Evolutionary conservation across 2,113 vertebrate genomes (phyloP).

Genomic region (Malurus cyaneus): DNA sequence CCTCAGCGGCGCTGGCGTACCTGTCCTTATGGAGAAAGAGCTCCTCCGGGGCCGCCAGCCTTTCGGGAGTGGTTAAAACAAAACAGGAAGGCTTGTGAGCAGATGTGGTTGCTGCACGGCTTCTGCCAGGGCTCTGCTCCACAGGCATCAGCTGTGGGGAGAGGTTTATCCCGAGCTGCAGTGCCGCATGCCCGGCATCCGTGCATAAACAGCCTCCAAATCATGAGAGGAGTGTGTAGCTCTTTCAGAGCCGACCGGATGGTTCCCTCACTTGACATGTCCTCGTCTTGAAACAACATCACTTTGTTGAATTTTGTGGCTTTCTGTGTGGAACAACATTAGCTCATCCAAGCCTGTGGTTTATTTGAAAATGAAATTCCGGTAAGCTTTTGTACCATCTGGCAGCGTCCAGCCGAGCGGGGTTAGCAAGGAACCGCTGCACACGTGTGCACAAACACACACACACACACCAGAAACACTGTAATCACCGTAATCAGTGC

Average conservation of each 20-base stretch:
- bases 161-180: background rate
- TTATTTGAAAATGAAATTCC: conserved; percentile 82
- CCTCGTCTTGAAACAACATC: conserved; percentile 70
- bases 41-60: rapidly evolving
- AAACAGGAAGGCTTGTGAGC: background rate
- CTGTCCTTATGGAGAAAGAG: background rate
- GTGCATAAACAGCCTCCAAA: conserved; percentile 12
- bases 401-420: conserved; percentile 39
- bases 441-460: conserved; percentile 54
- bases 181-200: background rate
- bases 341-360: conserved; percentile 81
- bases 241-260: conserved; percentile 54
- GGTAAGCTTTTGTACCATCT: conserved; percentile 77
- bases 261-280: conserved; percentile 38
- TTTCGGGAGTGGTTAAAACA: background rate
- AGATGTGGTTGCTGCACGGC: background rate
- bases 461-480: conserved; percentile 25
- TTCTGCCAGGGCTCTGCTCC: conserved; percentile 29
- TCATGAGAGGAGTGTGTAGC: conserved; percentile 3
- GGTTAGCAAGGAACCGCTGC: conserved; percentile 55
- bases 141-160: background rate
- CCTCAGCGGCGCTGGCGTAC: background rate
- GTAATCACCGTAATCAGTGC: background rate
- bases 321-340: conserved; percentile 76
- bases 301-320: conserved; percentile 77